Base-by-base conservation (phyloP, 2,888 invertebrate species). In the Cosmia pyralina region DNA sequence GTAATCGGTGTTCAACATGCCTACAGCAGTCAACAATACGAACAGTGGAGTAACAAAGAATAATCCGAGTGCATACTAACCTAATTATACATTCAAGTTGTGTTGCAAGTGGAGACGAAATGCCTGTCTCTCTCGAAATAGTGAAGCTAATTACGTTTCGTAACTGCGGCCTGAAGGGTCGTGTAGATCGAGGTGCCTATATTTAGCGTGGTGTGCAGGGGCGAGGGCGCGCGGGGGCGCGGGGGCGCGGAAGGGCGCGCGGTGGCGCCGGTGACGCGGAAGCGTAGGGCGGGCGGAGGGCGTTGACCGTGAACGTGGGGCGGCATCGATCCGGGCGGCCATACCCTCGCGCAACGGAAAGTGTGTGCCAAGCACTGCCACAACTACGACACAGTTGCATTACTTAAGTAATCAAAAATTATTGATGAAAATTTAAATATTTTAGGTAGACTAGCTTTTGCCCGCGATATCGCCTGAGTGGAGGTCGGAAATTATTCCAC, bases 291-390 rank as follows among this genome's bases (percentile, higher is more conserved):
- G 96, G 96, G 95, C 94, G 95, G 94, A 96, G 96, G 96, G 95
- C 96, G 96, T 91, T 96, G 96, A 96, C 96, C 96, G 96, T 96
- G 96, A 96, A 96, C 95, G 93, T 94, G 94, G 95, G 95, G 94
- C 94, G 94, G 94, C 91, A 95, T 95, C 94, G 95, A 95, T 95
- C 94, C 90, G 84, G 79, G 86, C 91, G 85, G 91, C 95, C 95
- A 96, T 96, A 96, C 95, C 96, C 96, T 96, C 95, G 95, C 96
- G 95, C 95, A 96, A 96, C 93, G 92, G 92, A 94, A 94, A 94
- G 90, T 94, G 90, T 92, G 90, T 87, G 88, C 88, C 89, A 82
- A 74, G 63, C 64, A 71, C 69, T 78, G 72, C 71, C 65, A 71
- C 75, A 72, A 73, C 72, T 63, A 72, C 73, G 74, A 72, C 73